Percentiles rank a stretch among this genome's conserved stretches.
phyloP scores from a whole-genome alignment of 2,888 invertebrate genomes.

The Nebria brevicollis region DNA sequence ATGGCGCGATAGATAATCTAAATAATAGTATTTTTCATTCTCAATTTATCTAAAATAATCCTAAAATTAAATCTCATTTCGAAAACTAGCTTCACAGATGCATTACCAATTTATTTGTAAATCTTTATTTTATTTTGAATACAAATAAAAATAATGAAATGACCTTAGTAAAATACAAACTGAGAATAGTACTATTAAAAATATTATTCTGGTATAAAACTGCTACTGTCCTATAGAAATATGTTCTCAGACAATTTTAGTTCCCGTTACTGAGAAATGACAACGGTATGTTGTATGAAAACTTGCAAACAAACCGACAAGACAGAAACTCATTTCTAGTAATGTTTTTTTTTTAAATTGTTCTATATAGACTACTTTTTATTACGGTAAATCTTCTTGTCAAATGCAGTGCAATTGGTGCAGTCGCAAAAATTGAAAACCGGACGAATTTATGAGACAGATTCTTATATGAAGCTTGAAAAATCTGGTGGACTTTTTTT shows the following conservation, averaged over 20 bases:
- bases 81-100: too few relatives aligned
- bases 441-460: background rate
- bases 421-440: background rate
- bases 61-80: too few relatives aligned
- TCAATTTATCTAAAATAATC: too few relatives aligned
- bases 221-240: background rate
- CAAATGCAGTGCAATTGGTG: background rate
- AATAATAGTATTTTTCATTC: too few relatives aligned
- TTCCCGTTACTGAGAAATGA: background rate
- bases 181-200: too few relatives aligned
- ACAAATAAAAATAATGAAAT: too few relatives aligned
- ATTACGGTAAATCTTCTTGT: background rate
- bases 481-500: background rate
- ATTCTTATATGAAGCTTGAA: background rate
- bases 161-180: too few relatives aligned
- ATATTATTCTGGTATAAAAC: background rate
- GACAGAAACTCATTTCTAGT: background rate
- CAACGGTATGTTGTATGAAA: background rate
- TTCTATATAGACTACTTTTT: background rate
- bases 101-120: too few relatives aligned
- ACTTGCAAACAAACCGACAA: background rate
- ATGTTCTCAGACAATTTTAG: background rate
- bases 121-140: too few relatives aligned
- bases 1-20: too few relatives aligned
- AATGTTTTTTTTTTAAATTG: background rate